Conservation (phyloP, 2,888 invertebrate species). For the Apamea crenata region DNA sequence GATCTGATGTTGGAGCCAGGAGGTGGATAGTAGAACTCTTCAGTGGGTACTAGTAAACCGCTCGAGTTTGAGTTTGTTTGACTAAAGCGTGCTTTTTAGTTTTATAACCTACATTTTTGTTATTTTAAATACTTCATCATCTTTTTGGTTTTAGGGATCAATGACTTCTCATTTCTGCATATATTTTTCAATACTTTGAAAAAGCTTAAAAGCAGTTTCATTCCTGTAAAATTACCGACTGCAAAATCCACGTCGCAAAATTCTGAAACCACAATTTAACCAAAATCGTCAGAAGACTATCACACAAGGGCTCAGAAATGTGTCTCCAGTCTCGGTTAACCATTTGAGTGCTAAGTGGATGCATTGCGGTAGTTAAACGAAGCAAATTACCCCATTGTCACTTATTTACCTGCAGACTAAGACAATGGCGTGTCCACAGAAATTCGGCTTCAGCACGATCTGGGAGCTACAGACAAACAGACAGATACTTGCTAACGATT, state of each 20-base stretch:
- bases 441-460: constrained; percentile 9
- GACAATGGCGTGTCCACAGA: constrained; percentile 30
- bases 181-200: neutral
- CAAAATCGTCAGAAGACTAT: neutral
- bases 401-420: constrained; percentile 39
- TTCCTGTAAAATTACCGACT: neutral
- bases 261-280: neutral
- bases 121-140: neutral
- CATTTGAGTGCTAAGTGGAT: constrained; percentile 35
- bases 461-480: constrained; percentile 7
- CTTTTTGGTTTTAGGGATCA: neutral
- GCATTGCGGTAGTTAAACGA: constrained; percentile 26
- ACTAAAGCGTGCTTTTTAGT: neutral
- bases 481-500: neutral
- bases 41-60: neutral
- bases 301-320: neutral
- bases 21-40: too few species aligned
- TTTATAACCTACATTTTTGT: neutral
- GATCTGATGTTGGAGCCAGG: too few species aligned
- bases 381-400: constrained; percentile 46
- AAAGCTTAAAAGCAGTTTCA: neutral
- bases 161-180: neutral
- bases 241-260: neutral
- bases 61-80: neutral
- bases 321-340: constrained; percentile 4